Evolutionary conservation across 2,888 invertebrate species (phyloP).

Genomic region (Eupelmus urozonus): DNA sequence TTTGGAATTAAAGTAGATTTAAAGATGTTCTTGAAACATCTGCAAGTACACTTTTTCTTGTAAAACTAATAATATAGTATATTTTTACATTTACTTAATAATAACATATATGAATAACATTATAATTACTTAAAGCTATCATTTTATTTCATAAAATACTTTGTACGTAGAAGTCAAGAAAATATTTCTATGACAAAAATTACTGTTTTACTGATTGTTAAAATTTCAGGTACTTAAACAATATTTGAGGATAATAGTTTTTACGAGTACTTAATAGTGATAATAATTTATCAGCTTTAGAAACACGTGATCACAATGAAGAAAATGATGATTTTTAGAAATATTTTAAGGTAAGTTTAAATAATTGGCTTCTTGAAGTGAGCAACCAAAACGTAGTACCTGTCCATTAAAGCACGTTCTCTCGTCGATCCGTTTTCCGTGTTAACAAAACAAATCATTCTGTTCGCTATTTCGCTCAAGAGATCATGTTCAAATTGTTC

Average conservation of each 20-base stretch:
- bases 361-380: constrained; percentile 68
- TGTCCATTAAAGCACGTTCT: constrained; percentile 76
- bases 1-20: too few relatives aligned
- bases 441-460: constrained; percentile 76
- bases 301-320: not conserved
- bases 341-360: not conserved
- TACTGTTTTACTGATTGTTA: too few relatives aligned
- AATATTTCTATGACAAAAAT: not conserved
- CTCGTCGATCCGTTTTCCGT: constrained; percentile 76
- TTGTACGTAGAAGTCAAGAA: constrained; percentile 5
- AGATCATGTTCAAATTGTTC: constrained; percentile 83
- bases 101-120: too few relatives aligned
- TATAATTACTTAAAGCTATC: too few relatives aligned
- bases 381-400: constrained; percentile 71
- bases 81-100: too few relatives aligned
- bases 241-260: too few relatives aligned
- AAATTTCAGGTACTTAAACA: too few relatives aligned
- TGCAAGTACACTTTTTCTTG: not conserved
- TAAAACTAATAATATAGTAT: not conserved
- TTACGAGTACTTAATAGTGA: too few relatives aligned
- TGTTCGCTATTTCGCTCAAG: constrained; percentile 78
- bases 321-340: too few relatives aligned
- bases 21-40: not conserved
- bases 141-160: not conserved
- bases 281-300: not conserved